phyloP scores from a whole-genome alignment of 2,113 vertebrate genomes.

The Syngnathoides biaculeatus region DNA sequence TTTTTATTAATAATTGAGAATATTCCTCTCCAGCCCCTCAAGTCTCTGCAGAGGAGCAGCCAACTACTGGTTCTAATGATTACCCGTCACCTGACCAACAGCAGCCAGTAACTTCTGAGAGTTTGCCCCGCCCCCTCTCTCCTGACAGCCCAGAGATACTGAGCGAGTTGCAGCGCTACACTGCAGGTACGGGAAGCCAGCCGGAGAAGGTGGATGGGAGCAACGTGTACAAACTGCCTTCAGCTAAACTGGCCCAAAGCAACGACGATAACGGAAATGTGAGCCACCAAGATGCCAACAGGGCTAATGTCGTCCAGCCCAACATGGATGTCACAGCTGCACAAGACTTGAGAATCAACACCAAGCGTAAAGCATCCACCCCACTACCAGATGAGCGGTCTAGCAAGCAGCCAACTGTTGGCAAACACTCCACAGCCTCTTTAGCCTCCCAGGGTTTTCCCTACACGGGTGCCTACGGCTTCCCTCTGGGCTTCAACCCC shows the following conservation, averaged over 20 bases:
- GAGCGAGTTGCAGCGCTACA: constrained; percentile 86
- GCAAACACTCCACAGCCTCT: constrained; percentile 72
- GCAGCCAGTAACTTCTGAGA: constrained; percentile 68
- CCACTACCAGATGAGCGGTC: constrained; percentile 71
- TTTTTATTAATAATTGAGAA: neutral
- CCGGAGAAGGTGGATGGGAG: constrained; percentile 45
- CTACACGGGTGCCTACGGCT: constrained; percentile 78
- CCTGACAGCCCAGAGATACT: constrained; percentile 90
- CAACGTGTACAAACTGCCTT: constrained; percentile 25
- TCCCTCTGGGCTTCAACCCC: constrained; percentile 83
- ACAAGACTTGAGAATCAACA: constrained; percentile 78
- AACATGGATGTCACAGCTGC: constrained; percentile 63
- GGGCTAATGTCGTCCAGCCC: constrained; percentile 49
- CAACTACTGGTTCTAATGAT: constrained; percentile 70
- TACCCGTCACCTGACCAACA: constrained; percentile 74
- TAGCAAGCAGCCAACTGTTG: constrained; percentile 74
- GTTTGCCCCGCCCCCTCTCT: constrained; percentile 80
- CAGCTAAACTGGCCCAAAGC: constrained; percentile 38
- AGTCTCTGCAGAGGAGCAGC: constrained; percentile 47
- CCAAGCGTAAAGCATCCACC: constrained; percentile 80
- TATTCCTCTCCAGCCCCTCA: constrained; percentile 72
- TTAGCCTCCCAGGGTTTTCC: constrained; percentile 82
- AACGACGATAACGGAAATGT: constrained; percentile 33
- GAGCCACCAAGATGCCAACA: constrained; percentile 33
- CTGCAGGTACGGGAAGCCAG: constrained; percentile 19